These are phyloP conservation scores for Heteromurus nitidus DNA, from an alignment of 2,888 invertebrate genomes.

Conservation along the genomic window DNA sequence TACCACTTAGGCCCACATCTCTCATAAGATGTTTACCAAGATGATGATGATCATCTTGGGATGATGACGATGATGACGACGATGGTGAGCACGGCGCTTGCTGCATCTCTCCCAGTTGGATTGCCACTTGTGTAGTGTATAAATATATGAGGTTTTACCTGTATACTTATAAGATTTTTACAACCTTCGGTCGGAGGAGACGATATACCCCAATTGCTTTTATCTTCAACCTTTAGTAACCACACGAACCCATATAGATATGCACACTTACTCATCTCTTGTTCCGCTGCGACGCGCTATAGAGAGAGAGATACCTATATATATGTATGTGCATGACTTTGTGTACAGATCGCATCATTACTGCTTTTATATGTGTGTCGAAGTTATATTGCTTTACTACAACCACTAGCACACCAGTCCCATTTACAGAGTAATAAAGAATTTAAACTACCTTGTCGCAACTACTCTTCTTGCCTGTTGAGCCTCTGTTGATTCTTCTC, in stretches of 20 bases:
- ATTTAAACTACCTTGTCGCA: slow-evolving; percentile 57
- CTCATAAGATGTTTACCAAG: slow-evolving; percentile 69
- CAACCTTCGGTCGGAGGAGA: slow-evolving; percentile 14
- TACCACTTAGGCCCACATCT: slow-evolving; percentile 52
- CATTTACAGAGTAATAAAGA: slow-evolving; percentile 61
- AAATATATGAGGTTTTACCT: slow-evolving; percentile 31
- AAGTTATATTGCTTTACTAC: slow-evolving; percentile 19
- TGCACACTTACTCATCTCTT: slow-evolving; percentile 24
- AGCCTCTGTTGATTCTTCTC: slow-evolving; percentile 29
- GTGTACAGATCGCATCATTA: not conserved
- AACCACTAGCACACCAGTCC: slow-evolving; percentile 37
- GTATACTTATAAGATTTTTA: slow-evolving; percentile 51
- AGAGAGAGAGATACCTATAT: not conserved
- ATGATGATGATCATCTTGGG: slow-evolving; percentile 63
- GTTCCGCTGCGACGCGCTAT: not conserved
- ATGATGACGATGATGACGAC: slow-evolving; percentile 58
- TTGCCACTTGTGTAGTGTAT: slow-evolving; percentile 31
- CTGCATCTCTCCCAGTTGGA: slow-evolving; percentile 35
- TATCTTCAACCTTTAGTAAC: slow-evolving; percentile 51
- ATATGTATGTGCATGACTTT: not conserved
- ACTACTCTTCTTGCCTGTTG: slow-evolving; percentile 54
- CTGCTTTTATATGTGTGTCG: not conserved
- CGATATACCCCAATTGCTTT: slow-evolving; percentile 49
- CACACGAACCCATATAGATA: slow-evolving; percentile 19
- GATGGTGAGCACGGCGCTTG: slow-evolving; percentile 51